These are phyloP conservation scores for Galbula dea DNA, from an alignment of 2,113 vertebrate species.

Conservation along the genomic window DNA sequence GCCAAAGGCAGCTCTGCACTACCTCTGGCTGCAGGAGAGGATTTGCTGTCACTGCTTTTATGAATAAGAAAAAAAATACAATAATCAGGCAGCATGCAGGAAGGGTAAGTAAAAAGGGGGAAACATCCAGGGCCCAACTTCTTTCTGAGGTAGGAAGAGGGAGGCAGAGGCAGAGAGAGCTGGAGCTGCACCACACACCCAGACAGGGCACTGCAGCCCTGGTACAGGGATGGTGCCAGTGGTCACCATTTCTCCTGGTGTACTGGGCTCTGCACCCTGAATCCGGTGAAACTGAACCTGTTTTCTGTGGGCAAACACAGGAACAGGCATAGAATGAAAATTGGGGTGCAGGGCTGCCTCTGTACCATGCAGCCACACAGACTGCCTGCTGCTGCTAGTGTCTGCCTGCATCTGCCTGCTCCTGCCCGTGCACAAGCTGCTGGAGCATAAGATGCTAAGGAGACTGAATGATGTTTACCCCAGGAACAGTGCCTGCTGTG, in stretches of 20 bases:
- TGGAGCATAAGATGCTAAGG: rapidly evolving
- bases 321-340: background rate
- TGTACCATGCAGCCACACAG: background rate
- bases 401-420: no score
- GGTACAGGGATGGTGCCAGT: rapidly evolving
- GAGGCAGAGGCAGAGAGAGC: background rate
- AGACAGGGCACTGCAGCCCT: background rate
- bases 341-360: background rate
- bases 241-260: background rate
- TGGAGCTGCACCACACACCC: rapidly evolving
- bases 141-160: no score
- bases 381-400: background rate
- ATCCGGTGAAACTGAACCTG: rapidly evolving
- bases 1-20: background rate
- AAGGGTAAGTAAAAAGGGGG: background rate
- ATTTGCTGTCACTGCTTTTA: background rate
- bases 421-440: rapidly evolving
- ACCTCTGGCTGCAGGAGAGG: background rate
- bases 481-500: background rate
- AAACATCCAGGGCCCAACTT: background rate
- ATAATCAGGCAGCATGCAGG: background rate
- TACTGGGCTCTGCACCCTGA: rapidly evolving
- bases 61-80: background rate
- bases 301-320: background rate
- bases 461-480: background rate